These are phyloP conservation scores for Criorhina ranunculi DNA, from an alignment of 2,888 invertebrate genomes.

Conservation along the genomic window DNA sequence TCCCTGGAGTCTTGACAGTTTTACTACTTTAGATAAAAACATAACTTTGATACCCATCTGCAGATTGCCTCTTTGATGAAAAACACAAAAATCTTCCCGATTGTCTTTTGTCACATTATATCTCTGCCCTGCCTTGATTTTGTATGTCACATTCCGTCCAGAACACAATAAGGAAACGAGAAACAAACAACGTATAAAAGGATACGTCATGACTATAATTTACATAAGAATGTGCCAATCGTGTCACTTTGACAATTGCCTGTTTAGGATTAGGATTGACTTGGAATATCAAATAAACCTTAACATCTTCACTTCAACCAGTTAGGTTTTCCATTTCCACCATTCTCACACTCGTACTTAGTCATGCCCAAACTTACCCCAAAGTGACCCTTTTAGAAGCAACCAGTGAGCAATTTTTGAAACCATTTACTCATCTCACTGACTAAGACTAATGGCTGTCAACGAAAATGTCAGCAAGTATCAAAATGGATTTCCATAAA, in stretches of 20 bases:
- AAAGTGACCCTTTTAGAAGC: conserved; percentile 18
- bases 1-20: too few relatives aligned
- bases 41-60: too few relatives aligned
- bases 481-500: conserved; percentile 63
- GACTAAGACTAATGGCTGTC: conserved; percentile 58
- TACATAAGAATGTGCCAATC: neutral
- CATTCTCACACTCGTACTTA: neutral
- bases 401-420: conserved; percentile 32
- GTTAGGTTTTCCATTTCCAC: neutral
- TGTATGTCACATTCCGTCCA: too few relatives aligned
- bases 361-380: neutral
- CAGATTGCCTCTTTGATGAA: too few relatives aligned
- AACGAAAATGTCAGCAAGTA: conserved; percentile 60
- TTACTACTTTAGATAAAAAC: too few relatives aligned
- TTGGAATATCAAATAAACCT: neutral
- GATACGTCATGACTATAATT: neutral
- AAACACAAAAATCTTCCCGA: too few relatives aligned
- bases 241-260: neutral
- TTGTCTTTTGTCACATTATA: too few relatives aligned
- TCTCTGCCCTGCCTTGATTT: too few relatives aligned
- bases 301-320: neutral
- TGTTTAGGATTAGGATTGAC: neutral
- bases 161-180: too few relatives aligned
- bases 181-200: too few relatives aligned
- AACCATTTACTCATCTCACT: conserved; percentile 47